These are phyloP conservation scores for Otus sunia DNA, from an alignment of 2,113 vertebrate genomes.

Conservation along the genomic window DNA sequence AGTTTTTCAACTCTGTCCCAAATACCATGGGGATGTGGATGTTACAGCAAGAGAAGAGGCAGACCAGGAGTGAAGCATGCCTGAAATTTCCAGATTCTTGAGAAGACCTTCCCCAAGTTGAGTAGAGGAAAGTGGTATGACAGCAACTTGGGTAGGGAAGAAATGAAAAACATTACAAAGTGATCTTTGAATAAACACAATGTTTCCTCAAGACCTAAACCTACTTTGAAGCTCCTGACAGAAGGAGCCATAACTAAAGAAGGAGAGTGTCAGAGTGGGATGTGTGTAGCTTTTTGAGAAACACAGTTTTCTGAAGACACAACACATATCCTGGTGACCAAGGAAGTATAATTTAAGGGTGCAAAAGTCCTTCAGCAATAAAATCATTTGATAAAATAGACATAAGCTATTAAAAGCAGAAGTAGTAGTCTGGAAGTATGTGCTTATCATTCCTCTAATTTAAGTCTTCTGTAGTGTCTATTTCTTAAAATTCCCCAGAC, in stretches of 20 bases:
- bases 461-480: not conserved
- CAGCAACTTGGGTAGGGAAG: not conserved
- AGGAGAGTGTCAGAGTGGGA: not conserved
- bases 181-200: not conserved
- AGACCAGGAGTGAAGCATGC: not conserved
- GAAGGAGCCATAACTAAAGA: slow-evolving; percentile 23
- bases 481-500: not conserved
- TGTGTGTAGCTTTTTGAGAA: not conserved
- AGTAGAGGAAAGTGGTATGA: not conserved
- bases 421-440: not conserved
- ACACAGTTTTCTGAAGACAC: not conserved
- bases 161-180: not conserved
- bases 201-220: not conserved
- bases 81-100: not conserved
- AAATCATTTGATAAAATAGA: not conserved
- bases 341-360: not conserved
- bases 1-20: not conserved
- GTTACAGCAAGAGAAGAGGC: not conserved
- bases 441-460: not conserved
- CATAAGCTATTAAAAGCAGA: not conserved
- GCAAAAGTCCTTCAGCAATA: not conserved
- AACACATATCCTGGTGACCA: not conserved
- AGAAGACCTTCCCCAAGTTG: not conserved
- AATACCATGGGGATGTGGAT: not conserved
- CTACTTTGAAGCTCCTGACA: not conserved